Evolutionary conservation across 2,797 vertebrate genomes (phyloP).

Genomic region (Falco concolor): DNA sequence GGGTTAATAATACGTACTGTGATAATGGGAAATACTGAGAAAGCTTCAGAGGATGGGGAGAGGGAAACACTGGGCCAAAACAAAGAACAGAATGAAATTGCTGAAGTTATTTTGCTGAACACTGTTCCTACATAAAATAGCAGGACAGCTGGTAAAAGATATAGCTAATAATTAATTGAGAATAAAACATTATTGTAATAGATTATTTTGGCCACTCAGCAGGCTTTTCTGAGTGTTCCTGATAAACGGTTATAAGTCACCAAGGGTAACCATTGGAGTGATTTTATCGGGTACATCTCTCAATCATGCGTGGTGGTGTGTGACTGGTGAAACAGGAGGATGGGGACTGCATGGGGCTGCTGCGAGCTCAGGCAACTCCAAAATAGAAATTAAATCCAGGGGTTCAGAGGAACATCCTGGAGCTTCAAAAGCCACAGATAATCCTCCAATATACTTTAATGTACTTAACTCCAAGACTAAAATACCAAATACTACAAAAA

Average conservation of each 20-base stretch:
- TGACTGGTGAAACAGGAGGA: neutral
- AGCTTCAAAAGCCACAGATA: neutral
- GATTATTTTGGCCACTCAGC: neutral
- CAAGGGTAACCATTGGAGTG: neutral
- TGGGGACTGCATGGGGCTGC: neutral
- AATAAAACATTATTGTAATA: neutral
- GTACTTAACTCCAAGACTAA: neutral
- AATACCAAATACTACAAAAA: neutral
- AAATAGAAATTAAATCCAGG: neutral
- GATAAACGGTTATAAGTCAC: neutral
- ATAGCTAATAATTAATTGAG: neutral
- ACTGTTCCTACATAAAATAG: neutral
- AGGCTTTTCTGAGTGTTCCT: neutral
- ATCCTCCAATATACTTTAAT: neutral
- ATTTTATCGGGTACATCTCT: neutral
- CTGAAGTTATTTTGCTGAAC: neutral
- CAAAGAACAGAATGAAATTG: neutral
- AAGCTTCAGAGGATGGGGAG: neutral
- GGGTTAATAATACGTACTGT: neutral
- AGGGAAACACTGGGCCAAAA: neutral
- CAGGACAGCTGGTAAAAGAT: neutral
- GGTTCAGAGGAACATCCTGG: neutral
- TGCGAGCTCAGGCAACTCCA: neutral
- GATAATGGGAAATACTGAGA: neutral
- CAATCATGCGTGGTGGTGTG: accelerated